These are phyloP conservation scores for Rousettus madagascariensis DNA, from an alignment of 2,797 vertebrate species.

Conservation along the genomic window DNA sequence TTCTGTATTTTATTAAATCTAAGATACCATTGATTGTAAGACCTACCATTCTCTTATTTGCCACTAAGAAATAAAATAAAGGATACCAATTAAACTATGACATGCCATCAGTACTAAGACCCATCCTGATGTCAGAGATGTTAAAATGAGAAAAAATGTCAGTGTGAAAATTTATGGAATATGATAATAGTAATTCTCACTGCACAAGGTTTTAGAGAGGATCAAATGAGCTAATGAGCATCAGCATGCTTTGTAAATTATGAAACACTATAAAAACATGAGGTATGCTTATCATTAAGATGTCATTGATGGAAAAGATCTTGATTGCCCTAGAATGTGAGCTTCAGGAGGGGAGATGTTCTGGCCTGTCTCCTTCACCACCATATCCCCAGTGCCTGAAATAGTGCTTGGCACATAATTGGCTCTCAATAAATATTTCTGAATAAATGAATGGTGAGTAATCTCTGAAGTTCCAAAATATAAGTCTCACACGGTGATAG, in stretches of 20 bases:
- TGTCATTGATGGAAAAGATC: background rate
- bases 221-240: background rate
- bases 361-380: background rate
- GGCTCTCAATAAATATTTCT: background rate
- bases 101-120: background rate
- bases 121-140: slow-evolving; percentile 32
- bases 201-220: background rate
- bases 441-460: background rate
- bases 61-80: slow-evolving; percentile 47
- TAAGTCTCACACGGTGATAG: background rate
- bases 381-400: background rate
- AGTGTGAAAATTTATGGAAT: slow-evolving; percentile 26
- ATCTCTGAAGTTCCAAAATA: background rate
- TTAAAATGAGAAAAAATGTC: background rate
- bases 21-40: background rate
- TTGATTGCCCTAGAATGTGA: background rate
- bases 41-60: slow-evolving; percentile 22
- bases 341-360: background rate
- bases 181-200: background rate
- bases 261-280: background rate
- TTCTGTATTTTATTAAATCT: slow-evolving; percentile 33
- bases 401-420: background rate
- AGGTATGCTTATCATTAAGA: background rate
- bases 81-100: slow-evolving; percentile 27
- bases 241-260: background rate